Evolutionary conservation across 2,888 invertebrate genomes (phyloP).

Genomic region (Microctonus hyperodae): DNA sequence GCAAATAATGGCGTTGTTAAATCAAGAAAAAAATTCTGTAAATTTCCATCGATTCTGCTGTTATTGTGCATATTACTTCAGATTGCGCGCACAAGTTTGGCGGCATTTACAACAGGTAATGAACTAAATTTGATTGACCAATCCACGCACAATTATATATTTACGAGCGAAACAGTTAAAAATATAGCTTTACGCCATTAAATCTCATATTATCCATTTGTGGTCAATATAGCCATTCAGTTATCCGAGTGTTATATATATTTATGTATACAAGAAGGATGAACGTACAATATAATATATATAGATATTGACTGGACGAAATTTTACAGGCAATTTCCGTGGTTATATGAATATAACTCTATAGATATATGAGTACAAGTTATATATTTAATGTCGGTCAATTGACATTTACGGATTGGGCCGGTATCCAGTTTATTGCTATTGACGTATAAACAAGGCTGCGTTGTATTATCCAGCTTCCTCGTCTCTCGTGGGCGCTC

Average conservation of each 20-base stretch:
- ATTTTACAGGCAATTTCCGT: slow-evolving; percentile 44
- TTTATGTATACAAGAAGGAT: neutral
- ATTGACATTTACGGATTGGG: slow-evolving; percentile 42
- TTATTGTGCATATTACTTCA: slow-evolving; percentile 49
- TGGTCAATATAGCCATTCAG: neutral
- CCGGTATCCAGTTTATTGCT: slow-evolving; percentile 49
- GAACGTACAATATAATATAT: neutral
- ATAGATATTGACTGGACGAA: slow-evolving; percentile 34
- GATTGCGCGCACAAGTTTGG: slow-evolving; percentile 46
- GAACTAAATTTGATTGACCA: slow-evolving; percentile 1
- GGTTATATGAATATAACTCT: slow-evolving; percentile 12
- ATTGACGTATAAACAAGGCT: slow-evolving; percentile 44
- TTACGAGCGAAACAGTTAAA: neutral
- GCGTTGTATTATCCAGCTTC: slow-evolving; percentile 7
- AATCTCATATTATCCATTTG: neutral
- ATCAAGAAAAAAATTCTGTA: neutral
- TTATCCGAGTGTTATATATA: neutral
- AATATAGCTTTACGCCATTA: slow-evolving; percentile 13
- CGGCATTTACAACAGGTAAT: slow-evolving; percentile 58
- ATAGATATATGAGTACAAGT: slow-evolving; percentile 33
- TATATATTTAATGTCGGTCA: slow-evolving; percentile 43
- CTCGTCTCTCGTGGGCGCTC: slow-evolving; percentile 2
- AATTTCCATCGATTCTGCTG: slow-evolving; percentile 35
- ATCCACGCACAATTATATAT: neutral
- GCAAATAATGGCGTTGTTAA: neutral